Evolutionary conservation across 2,113 vertebrate genomes (phyloP).

Genomic region (Todiramphus chloris): DNA sequence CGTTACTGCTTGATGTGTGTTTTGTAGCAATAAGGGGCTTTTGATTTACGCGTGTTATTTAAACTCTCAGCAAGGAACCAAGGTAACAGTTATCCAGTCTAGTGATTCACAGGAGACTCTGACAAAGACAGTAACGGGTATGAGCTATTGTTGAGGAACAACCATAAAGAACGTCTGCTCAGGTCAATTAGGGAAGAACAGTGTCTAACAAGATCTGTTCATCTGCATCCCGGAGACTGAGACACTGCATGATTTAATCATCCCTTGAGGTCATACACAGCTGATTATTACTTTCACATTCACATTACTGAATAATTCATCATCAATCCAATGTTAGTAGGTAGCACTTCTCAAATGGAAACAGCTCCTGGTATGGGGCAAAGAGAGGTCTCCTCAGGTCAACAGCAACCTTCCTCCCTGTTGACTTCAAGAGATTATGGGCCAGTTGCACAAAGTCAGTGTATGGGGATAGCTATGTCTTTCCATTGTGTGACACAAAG

Average conservation of each 20-base stretch:
- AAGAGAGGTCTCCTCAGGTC: neutral
- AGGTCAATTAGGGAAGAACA: neutral
- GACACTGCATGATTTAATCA: neutral
- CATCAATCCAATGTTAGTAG: neutral
- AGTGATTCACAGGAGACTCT: neutral
- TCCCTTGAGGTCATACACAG: neutral
- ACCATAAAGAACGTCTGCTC: neutral
- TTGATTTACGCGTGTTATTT: neutral
- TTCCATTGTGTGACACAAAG: neutral
- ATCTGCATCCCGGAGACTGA: neutral
- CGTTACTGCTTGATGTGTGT: neutral
- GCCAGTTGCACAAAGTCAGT: neutral
- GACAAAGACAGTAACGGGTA: neutral
- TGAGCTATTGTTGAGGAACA: neutral
- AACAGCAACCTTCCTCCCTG: neutral
- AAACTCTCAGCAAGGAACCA: neutral
- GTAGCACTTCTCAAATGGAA: neutral
- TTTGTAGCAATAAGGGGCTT: neutral
- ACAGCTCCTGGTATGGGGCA: neutral
- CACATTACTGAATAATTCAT: neutral
- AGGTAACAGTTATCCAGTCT: neutral
- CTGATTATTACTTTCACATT: neutral
- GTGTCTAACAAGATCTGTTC: neutral
- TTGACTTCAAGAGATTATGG: neutral
- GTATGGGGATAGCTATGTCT: neutral